Conservation (phyloP, 1,140 invertebrate genomes). For the Drosophila seguyi region DNA sequence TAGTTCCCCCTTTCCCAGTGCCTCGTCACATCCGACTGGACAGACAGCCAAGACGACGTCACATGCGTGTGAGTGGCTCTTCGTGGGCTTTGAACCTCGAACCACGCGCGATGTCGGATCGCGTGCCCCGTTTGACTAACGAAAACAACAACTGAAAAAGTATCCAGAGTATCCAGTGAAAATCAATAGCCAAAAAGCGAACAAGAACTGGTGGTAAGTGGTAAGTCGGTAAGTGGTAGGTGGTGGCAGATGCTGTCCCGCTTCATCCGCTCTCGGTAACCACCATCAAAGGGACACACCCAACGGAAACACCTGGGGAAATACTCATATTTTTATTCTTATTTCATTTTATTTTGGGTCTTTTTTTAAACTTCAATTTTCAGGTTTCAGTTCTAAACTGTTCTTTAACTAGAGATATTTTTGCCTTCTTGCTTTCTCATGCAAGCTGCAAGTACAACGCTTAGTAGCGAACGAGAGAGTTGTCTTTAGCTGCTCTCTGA, state of each 20-base stretch:
- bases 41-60: conserved; percentile 50
- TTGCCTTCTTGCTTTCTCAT: no score
- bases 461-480: neutral
- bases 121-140: conserved; percentile 39
- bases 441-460: neutral
- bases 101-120: conserved; percentile 29
- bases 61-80: conserved; percentile 46
- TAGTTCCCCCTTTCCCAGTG: neutral
- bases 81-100: conserved; percentile 12
- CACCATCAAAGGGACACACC: conserved; percentile 38
- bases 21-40: conserved; percentile 55
- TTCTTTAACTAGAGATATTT: neutral
- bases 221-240: neutral
- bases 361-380: neutral
- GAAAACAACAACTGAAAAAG: neutral
- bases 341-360: neutral
- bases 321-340: neutral
- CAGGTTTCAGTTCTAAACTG: no score
- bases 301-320: conserved; percentile 9
- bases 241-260: conserved; percentile 42
- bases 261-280: conserved; percentile 15
- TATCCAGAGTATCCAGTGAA: conserved; percentile 25
- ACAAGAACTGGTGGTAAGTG: conserved; percentile 13
- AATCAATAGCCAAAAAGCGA: conserved; percentile 56
- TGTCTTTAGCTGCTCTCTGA: neutral